Conservation (phyloP, 2,888 invertebrate species). For the Eremobia ochroleuca region DNA sequence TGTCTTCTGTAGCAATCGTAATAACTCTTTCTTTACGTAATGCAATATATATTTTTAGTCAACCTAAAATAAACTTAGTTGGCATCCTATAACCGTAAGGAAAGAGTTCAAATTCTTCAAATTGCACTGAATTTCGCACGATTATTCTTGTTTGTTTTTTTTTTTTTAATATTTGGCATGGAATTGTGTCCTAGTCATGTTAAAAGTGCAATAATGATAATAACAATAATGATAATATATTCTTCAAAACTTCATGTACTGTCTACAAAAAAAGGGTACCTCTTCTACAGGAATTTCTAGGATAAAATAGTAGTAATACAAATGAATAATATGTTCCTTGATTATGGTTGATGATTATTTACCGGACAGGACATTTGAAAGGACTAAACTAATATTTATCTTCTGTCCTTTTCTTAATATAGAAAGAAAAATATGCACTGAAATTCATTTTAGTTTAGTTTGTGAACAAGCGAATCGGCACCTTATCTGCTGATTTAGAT, state of each 20-base stretch:
- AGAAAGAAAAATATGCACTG: too few relatives aligned
- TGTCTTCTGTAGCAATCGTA: conserved; percentile 32
- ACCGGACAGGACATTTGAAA: too few relatives aligned
- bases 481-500: neutral
- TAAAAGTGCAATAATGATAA: neutral
- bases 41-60: neutral
- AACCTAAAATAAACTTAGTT: neutral
- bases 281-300: neutral
- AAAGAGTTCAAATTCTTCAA: neutral
- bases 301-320: neutral
- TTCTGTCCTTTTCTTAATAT: too few relatives aligned
- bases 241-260: neutral
- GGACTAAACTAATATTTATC: too few relatives aligned
- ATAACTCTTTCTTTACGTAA: neutral
- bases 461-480: too few relatives aligned
- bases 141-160: too few relatives aligned
- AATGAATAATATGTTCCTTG: neutral
- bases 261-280: neutral
- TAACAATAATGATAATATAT: neutral
- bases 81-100: neutral
- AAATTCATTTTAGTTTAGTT: too few relatives aligned
- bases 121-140: neutral
- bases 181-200: neutral
- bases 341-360: neutral
- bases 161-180: conserved; percentile 14